Percentiles rank a stretch among this genome's conserved stretches.
phyloP scores from a whole-genome alignment of 2,113 vertebrate species.

The Lota lota region DNA sequence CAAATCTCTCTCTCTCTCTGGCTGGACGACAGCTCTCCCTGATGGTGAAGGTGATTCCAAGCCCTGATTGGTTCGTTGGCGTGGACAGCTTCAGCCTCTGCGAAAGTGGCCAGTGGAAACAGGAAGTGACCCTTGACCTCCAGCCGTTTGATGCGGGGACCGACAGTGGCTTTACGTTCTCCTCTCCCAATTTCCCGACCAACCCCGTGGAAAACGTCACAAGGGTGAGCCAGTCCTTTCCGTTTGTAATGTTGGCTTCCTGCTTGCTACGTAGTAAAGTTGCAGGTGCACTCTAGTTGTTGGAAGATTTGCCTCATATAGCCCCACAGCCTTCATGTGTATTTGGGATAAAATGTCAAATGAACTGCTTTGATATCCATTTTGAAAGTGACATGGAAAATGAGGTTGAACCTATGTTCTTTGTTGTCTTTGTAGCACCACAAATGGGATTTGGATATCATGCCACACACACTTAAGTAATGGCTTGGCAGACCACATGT shows the following conservation, averaged over 20 bases:
- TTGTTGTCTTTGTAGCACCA: slow-evolving; percentile 24
- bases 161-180: slow-evolving; percentile 80
- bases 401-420: background rate
- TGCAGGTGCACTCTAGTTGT: too few relatives aligned
- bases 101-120: slow-evolving; percentile 69
- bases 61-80: slow-evolving; percentile 80
- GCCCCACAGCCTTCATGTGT: too few relatives aligned
- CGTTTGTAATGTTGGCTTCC: too few relatives aligned
- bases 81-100: slow-evolving; percentile 73
- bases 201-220: slow-evolving; percentile 74
- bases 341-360: too few relatives aligned
- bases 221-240: slow-evolving; percentile 45
- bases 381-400: background rate
- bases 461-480: slow-evolving; percentile 40
- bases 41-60: slow-evolving; percentile 78
- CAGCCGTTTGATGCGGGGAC: slow-evolving; percentile 76
- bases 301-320: too few relatives aligned
- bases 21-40: slow-evolving; percentile 67
- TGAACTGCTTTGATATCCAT: background rate
- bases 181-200: slow-evolving; percentile 76
- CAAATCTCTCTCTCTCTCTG: background rate
- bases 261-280: too few relatives aligned
- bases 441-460: slow-evolving; percentile 9
- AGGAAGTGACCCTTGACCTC: slow-evolving; percentile 74
- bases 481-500: slow-evolving; percentile 27